Conservation (phyloP, 2,888 invertebrate genomes). For the Agrochola circellaris region DNA sequence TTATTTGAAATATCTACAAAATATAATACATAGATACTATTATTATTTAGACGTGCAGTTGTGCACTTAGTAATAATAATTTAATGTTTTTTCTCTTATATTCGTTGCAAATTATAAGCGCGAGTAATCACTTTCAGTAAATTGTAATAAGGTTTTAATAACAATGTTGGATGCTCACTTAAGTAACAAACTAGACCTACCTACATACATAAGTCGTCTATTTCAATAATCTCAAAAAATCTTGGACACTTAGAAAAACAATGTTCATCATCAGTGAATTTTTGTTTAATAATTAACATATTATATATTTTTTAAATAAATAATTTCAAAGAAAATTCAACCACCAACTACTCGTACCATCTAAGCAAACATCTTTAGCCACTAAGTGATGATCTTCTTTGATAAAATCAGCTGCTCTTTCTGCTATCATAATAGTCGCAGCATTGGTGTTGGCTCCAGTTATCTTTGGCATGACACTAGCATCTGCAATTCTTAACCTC, state of each 20-base stretch:
- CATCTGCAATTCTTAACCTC: slow-evolving; percentile 92
- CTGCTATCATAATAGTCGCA: slow-evolving; percentile 94
- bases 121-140: background rate
- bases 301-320: background rate
- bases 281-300: background rate
- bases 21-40: background rate
- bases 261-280: background rate
- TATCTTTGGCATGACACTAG: slow-evolving; percentile 93
- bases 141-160: background rate
- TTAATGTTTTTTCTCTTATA: background rate
- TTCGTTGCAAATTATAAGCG: no score
- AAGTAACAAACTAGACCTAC: no score
- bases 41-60: background rate
- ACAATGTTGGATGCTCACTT: background rate
- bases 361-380: background rate
- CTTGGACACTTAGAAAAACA: background rate
- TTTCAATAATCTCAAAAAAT: background rate
- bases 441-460: slow-evolving; percentile 93
- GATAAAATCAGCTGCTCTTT: slow-evolving; percentile 83
- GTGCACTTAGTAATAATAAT: background rate
- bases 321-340: background rate
- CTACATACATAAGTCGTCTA: background rate
- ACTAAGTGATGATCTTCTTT: slow-evolving; percentile 49
- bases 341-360: no score
- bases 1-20: no score